A percentile compares a stretch with the other conserved stretches of the same genome.
Conservation (phyloP, 1,140 invertebrate species). For the Drosophila melanogaster region DNA sequence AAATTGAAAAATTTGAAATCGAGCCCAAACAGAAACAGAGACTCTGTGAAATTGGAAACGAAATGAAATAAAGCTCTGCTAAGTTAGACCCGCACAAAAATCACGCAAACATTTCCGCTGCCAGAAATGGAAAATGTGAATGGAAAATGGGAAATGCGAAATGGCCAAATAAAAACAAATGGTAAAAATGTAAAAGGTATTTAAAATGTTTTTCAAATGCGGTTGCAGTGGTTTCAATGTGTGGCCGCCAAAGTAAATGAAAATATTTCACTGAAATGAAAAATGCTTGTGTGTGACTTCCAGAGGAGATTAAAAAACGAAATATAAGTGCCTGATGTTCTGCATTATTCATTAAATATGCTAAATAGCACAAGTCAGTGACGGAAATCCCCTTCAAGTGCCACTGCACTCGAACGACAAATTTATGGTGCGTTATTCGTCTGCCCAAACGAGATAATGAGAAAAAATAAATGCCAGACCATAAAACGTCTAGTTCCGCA, state of each 20-base stretch:
- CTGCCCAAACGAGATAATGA: slow-evolving; percentile 65
- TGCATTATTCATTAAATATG: slow-evolving; percentile 31
- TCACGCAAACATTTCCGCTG: slow-evolving; percentile 46
- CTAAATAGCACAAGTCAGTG: slow-evolving; percentile 11
- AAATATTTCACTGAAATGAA: slow-evolving; percentile 58
- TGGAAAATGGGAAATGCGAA: slow-evolving; percentile 1
- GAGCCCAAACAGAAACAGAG: slow-evolving; percentile 18
- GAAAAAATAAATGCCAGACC: slow-evolving; percentile 66
- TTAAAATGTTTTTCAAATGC: slow-evolving; percentile 78
- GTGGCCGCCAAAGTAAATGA: slow-evolving; percentile 67
- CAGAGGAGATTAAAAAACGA: slow-evolving; percentile 28
- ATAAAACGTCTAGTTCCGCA: slow-evolving; percentile 76
- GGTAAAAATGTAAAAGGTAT: slow-evolving; percentile 78
- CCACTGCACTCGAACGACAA: slow-evolving; percentile 25
- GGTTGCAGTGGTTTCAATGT: slow-evolving; percentile 67
- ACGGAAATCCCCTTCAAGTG: not conserved
- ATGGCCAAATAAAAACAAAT: slow-evolving; percentile 68
- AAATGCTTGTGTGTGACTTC: slow-evolving; percentile 14
- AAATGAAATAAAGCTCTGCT: slow-evolving; percentile 76
- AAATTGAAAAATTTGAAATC: slow-evolving; percentile 69
- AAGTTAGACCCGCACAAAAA: slow-evolving; percentile 46
- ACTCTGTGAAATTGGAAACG: slow-evolving; percentile 57
- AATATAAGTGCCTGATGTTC: not conserved
- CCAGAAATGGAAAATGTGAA: slow-evolving; percentile 10
- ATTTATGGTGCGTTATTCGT: slow-evolving; percentile 25